Percentiles rank a stretch among this genome's conserved stretches.
phyloP scores from a whole-genome alignment of 2,113 vertebrate species.

The Accipiter cooperii region DNA sequence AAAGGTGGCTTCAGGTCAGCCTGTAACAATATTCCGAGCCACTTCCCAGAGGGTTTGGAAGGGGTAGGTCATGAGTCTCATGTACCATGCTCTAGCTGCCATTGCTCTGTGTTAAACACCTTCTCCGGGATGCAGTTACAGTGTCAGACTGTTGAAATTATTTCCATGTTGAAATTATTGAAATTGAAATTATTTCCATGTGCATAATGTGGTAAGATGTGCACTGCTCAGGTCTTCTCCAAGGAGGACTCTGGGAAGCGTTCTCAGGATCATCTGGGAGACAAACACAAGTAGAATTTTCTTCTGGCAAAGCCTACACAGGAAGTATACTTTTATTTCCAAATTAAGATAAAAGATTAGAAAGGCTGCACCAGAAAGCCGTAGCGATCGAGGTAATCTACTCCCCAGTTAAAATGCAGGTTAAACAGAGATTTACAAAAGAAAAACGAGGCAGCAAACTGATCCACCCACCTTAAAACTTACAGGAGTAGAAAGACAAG shows the following conservation, averaged over 20 bases:
- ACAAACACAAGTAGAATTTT: neutral
- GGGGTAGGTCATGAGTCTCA: neutral
- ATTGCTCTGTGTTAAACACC: fast-evolving
- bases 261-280: neutral
- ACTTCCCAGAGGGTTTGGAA: neutral
- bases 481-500: neutral
- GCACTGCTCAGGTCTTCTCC: neutral
- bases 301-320: neutral
- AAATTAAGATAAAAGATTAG: neutral
- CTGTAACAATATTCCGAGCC: neutral
- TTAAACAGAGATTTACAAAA: neutral
- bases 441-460: neutral
- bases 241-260: fast-evolving
- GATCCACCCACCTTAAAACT: neutral
- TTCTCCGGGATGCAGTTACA: neutral
- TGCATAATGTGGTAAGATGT: neutral
- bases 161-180: neutral
- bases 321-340: neutral
- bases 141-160: neutral
- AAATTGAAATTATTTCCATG: neutral
- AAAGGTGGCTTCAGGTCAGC: too few species aligned
- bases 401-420: neutral
- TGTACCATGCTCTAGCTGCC: neutral
- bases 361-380: neutral
- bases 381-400: fast-evolving